Percentiles rank a stretch among this genome's conserved stretches.
Conservation (phyloP, 2,113 vertebrate species). For the Pantherophis guttatus region DNA sequence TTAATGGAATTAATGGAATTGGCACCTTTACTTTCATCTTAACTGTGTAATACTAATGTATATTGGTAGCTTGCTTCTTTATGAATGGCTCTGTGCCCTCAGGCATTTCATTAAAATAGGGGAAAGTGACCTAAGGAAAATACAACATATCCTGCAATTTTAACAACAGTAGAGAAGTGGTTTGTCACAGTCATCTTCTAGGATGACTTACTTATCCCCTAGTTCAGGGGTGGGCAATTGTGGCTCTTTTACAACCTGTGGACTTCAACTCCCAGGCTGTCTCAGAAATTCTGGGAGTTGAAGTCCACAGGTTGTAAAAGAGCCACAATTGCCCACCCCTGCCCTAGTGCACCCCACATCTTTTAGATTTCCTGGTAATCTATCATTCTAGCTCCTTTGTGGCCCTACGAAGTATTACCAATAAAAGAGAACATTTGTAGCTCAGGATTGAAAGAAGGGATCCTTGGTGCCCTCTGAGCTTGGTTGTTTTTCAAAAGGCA, state of each 20-base stretch:
- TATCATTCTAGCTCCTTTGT: background rate
- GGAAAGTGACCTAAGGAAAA: background rate
- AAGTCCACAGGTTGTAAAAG: no score
- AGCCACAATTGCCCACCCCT: no score
- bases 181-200: background rate
- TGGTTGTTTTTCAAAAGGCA: background rate
- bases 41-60: background rate
- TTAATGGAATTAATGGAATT: constrained; percentile 44
- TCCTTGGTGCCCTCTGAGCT: background rate
- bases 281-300: no score
- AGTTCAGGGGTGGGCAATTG: no score
- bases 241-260: no score
- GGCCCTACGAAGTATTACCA: background rate
- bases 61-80: background rate
- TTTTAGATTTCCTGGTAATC: background rate
- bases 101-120: background rate
- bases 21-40: constrained; percentile 42
- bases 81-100: constrained; percentile 2
- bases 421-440: background rate
- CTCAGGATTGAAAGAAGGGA: background rate
- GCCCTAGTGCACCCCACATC: background rate
- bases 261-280: no score
- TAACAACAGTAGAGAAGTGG: background rate
- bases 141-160: background rate
- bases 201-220: background rate